Base-by-base conservation (phyloP, 2,113 vertebrate species). In the Circaetus gallicus region DNA sequence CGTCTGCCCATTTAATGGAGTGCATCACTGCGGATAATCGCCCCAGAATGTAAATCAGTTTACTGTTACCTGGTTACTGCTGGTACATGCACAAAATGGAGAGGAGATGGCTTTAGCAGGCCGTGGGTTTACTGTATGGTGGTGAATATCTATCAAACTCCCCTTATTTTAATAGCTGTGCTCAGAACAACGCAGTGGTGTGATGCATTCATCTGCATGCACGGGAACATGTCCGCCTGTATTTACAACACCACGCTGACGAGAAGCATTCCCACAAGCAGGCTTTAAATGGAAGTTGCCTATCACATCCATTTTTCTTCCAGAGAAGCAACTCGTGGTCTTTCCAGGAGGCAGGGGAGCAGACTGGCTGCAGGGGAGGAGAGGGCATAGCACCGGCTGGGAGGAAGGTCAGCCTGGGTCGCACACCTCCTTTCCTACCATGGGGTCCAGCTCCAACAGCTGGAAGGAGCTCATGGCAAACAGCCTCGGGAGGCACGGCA, bases 41-140 rank as follows among this genome's bases (percentile, higher is more conserved):
- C 52, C 77, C 78, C 5, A 2, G 93, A 93, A 79, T 88, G 73
- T 67, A 55, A 92, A 79, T 66, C 74, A 95, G 87, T 91, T 95
- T 90, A 74, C 71, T 73, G 95, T 89, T 96, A 96, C 97, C 96
- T 97, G 93, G 93, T 94, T 97, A 97, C 92, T 78, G 85, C 86
- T 90, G 85, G 45, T 72, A 78, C 56, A 66, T 2, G 6, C 22
- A 31, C 31, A 80, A 90, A 82, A 84, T 3, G 29, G 58, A 93
- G 73, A 72, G 58, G 47, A 97, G 47, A 55, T 34, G 66, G 78
- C 72, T 86, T 25, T 36, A 21, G 84, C 8, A 7, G n/a, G 28
- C 38, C 53, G 38, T 67, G 89, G 67, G 43, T 77, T 86, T 83
- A 72, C 73, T 50, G 22, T 31, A 22, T 24, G 20, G 14, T 24